Percentiles rank a stretch among this genome's conserved stretches.
phyloP scores from a whole-genome alignment of 64 coral and sea anemone genomes.

The Porites lutea region DNA sequence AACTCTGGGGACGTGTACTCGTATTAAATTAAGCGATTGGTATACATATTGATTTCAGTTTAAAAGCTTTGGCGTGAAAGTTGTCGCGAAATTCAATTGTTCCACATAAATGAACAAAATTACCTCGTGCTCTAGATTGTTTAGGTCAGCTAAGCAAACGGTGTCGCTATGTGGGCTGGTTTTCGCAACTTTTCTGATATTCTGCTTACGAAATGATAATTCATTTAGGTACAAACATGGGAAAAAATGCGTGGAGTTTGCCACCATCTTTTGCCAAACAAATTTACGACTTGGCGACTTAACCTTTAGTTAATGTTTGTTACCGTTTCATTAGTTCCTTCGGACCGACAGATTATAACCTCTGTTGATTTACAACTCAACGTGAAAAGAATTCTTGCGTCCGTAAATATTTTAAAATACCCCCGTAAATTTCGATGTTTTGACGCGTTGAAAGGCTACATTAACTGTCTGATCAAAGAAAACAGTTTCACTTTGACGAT shows the following conservation, averaged over 20 bases:
- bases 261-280: not conserved
- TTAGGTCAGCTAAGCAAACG: not conserved
- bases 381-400: too few species aligned
- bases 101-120: not conserved
- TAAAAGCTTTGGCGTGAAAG: not conserved
- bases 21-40: too few species aligned
- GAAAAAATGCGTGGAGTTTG: conserved; percentile 34
- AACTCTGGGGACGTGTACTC: too few species aligned
- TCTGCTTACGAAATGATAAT: conserved; percentile 23
- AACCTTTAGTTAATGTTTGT: not conserved
- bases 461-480: not conserved
- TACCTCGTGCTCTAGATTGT: not conserved
- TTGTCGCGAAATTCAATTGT: not conserved
- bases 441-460: not conserved
- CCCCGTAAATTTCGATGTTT: not conserved
- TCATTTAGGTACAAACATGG: not conserved
- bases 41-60: too few species aligned
- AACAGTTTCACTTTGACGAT: not conserved
- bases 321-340: not conserved
- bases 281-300: too few species aligned
- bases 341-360: too few species aligned
- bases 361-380: too few species aligned
- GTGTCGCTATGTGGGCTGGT: not conserved
- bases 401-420: not conserved
- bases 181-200: not conserved